A percentile compares a stretch with the other conserved stretches of the same genome.
These are phyloP conservation scores for Gastrophysa polygoni DNA, from an alignment of 2,888 invertebrate species.

Conservation along the genomic window DNA sequence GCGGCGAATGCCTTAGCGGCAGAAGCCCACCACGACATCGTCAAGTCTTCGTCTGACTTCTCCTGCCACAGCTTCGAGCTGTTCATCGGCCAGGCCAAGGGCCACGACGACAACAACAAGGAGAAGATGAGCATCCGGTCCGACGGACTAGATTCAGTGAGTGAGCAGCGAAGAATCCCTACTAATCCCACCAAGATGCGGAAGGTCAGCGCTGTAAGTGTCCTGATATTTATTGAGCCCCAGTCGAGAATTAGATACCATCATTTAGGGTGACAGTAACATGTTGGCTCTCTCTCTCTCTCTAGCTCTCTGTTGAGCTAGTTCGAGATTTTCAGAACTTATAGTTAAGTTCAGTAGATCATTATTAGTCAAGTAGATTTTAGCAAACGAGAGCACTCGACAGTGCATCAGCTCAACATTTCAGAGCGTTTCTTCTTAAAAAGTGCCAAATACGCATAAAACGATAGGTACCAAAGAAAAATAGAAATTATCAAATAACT, in stretches of 20 bases:
- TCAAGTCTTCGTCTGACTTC: slow-evolving; percentile 90
- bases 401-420: no score
- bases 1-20: slow-evolving; percentile 68
- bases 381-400: no score
- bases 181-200: slow-evolving; percentile 72
- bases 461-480: no score
- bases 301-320: not conserved
- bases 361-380: no score
- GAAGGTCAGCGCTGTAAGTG: slow-evolving; percentile 94
- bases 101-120: slow-evolving; percentile 87
- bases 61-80: slow-evolving; percentile 93
- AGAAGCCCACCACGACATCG: slow-evolving; percentile 72
- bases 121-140: slow-evolving; percentile 88
- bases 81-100: slow-evolving; percentile 87
- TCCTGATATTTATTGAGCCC: slow-evolving; percentile 54
- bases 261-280: slow-evolving; percentile 23
- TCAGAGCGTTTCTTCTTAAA: no score
- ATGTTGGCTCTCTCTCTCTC: not conserved
- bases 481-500: no score
- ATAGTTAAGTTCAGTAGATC: no score
- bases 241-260: slow-evolving; percentile 40
- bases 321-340: no score
- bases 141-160: slow-evolving; percentile 88
- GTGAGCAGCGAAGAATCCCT: slow-evolving; percentile 73
- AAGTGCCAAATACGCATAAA: no score